Evolutionary conservation across 2,113 vertebrate genomes (phyloP).

Genomic region (Istiophorus platypterus): DNA sequence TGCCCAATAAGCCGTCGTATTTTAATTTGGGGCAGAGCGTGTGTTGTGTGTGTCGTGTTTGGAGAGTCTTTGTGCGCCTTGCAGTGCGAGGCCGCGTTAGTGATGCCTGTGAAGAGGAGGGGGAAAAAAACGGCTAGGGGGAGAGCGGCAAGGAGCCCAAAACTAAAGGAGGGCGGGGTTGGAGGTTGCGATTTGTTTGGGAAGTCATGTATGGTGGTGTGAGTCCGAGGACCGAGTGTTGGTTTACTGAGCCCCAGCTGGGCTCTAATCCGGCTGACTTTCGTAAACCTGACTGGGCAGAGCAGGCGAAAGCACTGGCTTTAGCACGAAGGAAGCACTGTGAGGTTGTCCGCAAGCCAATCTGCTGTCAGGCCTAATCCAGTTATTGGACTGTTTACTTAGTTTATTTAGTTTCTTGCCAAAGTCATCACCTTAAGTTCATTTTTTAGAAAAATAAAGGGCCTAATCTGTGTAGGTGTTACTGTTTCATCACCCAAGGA

Average conservation of each 20-base stretch:
- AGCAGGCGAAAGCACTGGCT: constrained; percentile 45
- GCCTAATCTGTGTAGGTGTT: background rate
- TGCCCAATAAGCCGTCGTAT: constrained; percentile 81
- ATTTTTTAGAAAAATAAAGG: constrained; percentile 18
- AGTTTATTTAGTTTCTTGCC: constrained; percentile 55
- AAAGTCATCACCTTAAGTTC: constrained; percentile 46
- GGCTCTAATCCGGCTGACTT: constrained; percentile 75
- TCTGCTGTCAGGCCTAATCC: constrained; percentile 67
- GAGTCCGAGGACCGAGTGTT: constrained; percentile 62
- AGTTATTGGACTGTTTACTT: constrained; percentile 66
- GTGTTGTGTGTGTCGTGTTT: constrained; percentile 59
- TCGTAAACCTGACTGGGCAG: constrained; percentile 74
- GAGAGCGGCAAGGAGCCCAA: constrained; percentile 25
- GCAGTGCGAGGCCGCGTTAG: constrained; percentile 54
- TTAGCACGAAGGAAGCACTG: constrained; percentile 56
- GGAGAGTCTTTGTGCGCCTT: constrained; percentile 30
- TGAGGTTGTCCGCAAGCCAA: constrained; percentile 62
- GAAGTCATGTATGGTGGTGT: constrained; percentile 69
- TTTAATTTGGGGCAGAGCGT: constrained; percentile 80
- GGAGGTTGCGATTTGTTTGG: constrained; percentile 65
- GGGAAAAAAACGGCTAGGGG: constrained; percentile 38
- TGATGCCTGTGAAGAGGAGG: constrained; percentile 8
- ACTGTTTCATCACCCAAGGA: constrained; percentile 5
- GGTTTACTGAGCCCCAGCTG: constrained; percentile 76
- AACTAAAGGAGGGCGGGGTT: constrained; percentile 57